These are phyloP conservation scores for Mylabris phalerata DNA, from an alignment of 1,140 invertebrate genomes.

Conservation along the genomic window DNA sequence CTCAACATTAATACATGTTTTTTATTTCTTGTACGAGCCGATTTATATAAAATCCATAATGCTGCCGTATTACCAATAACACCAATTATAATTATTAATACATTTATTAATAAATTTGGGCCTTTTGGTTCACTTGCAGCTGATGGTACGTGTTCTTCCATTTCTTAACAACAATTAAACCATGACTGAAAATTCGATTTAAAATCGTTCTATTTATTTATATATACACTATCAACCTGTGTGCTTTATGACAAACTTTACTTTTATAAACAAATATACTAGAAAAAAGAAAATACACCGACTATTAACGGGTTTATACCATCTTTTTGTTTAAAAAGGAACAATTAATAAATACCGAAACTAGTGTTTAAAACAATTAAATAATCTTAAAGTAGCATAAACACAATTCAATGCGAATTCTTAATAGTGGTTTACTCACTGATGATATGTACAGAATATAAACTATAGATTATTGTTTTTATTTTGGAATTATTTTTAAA, in stretches of 20 bases:
- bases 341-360: too few relatives aligned
- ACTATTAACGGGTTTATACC: too few relatives aligned
- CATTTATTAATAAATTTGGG: too few relatives aligned
- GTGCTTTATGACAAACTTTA: conserved; percentile 7
- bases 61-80: conserved; percentile 54
- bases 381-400: too few relatives aligned
- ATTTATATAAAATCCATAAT: conserved; percentile 52
- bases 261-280: not conserved
- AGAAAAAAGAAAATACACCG: too few relatives aligned
- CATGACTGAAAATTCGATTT: conserved; percentile 7
- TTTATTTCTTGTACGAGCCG: conserved; percentile 58
- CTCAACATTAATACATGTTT: conserved; percentile 75
- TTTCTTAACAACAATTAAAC: conserved; percentile 7
- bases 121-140: too few relatives aligned
- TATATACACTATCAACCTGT: conserved; percentile 7
- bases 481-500: too few relatives aligned
- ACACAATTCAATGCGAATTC: conserved; percentile 3
- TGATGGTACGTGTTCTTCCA: not conserved
- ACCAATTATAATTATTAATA: conserved; percentile 38
- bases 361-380: too few relatives aligned
- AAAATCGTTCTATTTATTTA: conserved; percentile 10
- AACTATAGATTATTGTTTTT: conserved; percentile 6
- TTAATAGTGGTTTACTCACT: conserved; percentile 6
- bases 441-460: conserved; percentile 3
- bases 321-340: too few relatives aligned